Base-by-base conservation (phyloP, 1,140 invertebrate genomes). In the Lepidurus couesii region DNA sequence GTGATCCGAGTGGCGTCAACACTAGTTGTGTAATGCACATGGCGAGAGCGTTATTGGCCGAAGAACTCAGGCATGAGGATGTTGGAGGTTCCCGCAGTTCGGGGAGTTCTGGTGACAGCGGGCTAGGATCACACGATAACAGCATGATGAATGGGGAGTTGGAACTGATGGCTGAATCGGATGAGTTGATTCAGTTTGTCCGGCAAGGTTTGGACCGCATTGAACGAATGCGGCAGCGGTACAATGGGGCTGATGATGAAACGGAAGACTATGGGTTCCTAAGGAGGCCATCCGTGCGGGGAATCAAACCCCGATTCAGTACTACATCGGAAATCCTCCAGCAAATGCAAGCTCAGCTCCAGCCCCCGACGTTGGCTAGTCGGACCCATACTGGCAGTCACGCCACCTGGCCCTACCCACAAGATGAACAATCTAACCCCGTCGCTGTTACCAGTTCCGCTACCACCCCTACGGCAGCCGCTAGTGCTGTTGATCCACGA, bases 191-290 rank as follows among this genome's bases (percentile, higher is more conserved):
- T 0, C 90, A 91, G 26, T 95, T 96, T 82, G 93, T 94, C 0
- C 90, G 94, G 80, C 92, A 93, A 75, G 92, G 94, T 81, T 91
- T 91, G 0, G 89, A 90, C 11, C 85, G 94, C 42, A 93, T 92
- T 0, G 93, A 95, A 82, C 86, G 93, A 42, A 89, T 95, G 4
- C 90, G 92, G 80, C 91, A 93, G 81, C 88, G 93, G 24, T 95
- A 89, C 80, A 87, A 85, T 79, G 84, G 87, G 7, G 81, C 83
- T 1, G 92, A 95, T 82, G 81, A 84, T 24, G 82, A 82, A 26
- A 89, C 93, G 80, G 94, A 95, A 80, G 93, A 95, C 82, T 95
- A 95, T 80, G 94, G 93, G 7, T 95, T 96, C 84, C 92, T 93
- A 82, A 87, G 92, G n/a, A 86, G 94, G 9, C 94, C 94, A 0